These are phyloP conservation scores for Falco columbarius DNA, from an alignment of 2,797 vertebrate genomes.

Conservation along the genomic window DNA sequence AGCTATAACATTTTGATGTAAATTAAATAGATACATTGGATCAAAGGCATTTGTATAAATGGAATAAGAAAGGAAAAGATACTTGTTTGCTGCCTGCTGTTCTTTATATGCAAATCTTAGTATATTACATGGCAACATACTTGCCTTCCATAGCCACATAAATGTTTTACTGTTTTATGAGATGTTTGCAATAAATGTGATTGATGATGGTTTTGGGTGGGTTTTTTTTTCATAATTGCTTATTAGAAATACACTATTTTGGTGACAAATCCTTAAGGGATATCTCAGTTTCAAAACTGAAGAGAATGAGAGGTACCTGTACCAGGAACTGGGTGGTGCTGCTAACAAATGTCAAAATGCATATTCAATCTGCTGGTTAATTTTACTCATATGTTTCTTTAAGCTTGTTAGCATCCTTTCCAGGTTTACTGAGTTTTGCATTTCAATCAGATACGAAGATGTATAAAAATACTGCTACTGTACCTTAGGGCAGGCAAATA, in stretches of 20 bases:
- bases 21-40: conserved; percentile 68
- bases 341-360: conserved; percentile 48
- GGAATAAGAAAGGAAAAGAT: conserved; percentile 66
- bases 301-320: conserved; percentile 17
- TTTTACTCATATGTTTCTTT: conserved; percentile 76
- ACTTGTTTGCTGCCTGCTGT: conserved; percentile 76
- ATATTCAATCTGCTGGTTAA: conserved; percentile 78
- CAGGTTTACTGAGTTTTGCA: conserved; percentile 71
- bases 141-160: conserved; percentile 73
- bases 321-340: conserved; percentile 13
- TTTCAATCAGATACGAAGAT: conserved; percentile 82
- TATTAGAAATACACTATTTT: conserved; percentile 77
- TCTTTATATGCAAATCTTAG: conserved; percentile 75
- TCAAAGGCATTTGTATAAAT: conserved; percentile 69
- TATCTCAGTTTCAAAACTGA: conserved; percentile 57
- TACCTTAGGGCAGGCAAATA: conserved; percentile 87
- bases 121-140: conserved; percentile 70
- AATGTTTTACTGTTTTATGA: conserved; percentile 77
- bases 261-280: conserved; percentile 69
- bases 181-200: conserved; percentile 81
- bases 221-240: conserved; percentile 71
- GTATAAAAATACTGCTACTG: conserved; percentile 75
- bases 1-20: conserved; percentile 64
- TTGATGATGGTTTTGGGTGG: conserved; percentile 59
- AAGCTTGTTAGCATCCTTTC: conserved; percentile 66